Evolutionary conservation across 2,113 vertebrate species (phyloP).

Genomic region (Odocoileus hemionus): DNA sequence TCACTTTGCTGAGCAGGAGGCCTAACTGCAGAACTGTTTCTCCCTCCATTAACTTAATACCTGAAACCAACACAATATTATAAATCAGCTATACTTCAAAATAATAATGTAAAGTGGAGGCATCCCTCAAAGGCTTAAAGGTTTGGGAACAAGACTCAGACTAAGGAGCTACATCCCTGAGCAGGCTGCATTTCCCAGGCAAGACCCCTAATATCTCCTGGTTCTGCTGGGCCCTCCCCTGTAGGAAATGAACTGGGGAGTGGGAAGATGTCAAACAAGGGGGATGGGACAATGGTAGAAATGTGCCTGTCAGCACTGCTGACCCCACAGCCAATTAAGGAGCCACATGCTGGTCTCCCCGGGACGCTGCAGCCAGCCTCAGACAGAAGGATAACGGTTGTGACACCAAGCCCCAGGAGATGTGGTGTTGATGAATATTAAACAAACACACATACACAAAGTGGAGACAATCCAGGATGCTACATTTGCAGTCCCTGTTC

Average conservation of each 20-base stretch:
- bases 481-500: background rate
- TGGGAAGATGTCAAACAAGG: background rate
- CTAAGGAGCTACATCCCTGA: background rate
- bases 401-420: slow-evolving; percentile 63
- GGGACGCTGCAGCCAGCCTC: slow-evolving; percentile 34
- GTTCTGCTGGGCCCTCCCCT: background rate
- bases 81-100: background rate
- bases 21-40: background rate
- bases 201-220: background rate
- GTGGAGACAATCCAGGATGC: background rate
- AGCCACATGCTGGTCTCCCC: background rate
- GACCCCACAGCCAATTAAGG: slow-evolving; percentile 66
- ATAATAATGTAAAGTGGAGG: background rate
- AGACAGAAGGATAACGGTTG: slow-evolving; percentile 16
- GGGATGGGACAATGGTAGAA: background rate
- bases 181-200: background rate
- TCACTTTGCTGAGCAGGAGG: background rate
- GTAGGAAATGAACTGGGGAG: background rate
- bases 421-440: slow-evolving; percentile 28
- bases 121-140: background rate
- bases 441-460: slow-evolving; percentile 27
- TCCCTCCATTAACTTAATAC: background rate
- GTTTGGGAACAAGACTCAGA: background rate
- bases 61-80: background rate
- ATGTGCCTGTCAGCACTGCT: slow-evolving; percentile 17